These are phyloP conservation scores for Drosophila prolongata DNA, from an alignment of 2,888 invertebrate species.

Conservation along the genomic window DNA sequence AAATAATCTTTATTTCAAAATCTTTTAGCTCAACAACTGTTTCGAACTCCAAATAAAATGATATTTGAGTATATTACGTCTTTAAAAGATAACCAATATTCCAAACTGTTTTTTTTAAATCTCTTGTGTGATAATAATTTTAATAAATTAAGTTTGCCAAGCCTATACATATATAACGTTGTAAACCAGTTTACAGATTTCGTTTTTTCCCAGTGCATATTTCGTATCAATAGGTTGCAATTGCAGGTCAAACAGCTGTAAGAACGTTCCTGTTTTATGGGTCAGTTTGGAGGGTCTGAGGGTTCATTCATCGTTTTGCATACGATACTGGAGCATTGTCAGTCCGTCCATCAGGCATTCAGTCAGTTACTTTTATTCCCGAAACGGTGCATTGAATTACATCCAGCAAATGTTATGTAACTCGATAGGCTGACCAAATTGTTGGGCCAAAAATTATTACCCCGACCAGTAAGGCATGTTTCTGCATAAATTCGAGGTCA, in stretches of 20 bases:
- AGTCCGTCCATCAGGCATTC: conserved; percentile 42
- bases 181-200: no score
- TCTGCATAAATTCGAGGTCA: conserved; percentile 28
- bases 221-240: conserved; percentile 34
- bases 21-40: no score
- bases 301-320: conserved; percentile 51
- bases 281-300: conserved; percentile 30
- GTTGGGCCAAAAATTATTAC: conserved; percentile 5
- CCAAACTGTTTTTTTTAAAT: no score
- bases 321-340: conserved; percentile 54
- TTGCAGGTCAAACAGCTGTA: conserved; percentile 25
- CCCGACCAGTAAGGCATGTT: conserved; percentile 6
- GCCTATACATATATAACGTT: no score
- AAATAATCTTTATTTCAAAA: not conserved
- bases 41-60: no score
- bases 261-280: conserved; percentile 19
- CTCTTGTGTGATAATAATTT: no score
- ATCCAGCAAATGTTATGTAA: conserved; percentile 71
- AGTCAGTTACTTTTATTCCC: conserved; percentile 28
- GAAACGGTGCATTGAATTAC: conserved; percentile 67
- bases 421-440: conserved; percentile 62
- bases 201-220: conserved; percentile 9
- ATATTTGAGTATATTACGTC: no score
- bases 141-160: no score
- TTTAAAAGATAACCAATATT: no score